These are phyloP conservation scores for Dendrolimus houi DNA, from an alignment of 2,888 invertebrate species.

Conservation along the genomic window DNA sequence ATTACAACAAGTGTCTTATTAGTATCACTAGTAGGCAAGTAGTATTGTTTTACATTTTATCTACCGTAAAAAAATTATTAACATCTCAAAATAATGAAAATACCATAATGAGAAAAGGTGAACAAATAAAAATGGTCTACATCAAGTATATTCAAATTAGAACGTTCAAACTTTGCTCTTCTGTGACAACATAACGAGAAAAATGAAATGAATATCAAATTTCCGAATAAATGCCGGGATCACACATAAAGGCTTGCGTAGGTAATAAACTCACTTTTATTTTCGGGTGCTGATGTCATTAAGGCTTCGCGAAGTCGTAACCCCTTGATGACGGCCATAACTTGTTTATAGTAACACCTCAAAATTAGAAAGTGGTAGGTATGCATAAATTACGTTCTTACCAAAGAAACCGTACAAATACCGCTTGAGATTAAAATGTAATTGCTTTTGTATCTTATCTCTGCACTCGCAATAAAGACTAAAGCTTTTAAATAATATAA, in stretches of 20 bases:
- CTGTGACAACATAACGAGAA: conserved; percentile 7
- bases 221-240: conserved; percentile 34
- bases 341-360: conserved; percentile 63
- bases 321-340: conserved; percentile 64
- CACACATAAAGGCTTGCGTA: conserved; percentile 41
- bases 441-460: conserved; percentile 25
- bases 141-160: conserved; percentile 3
- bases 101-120: background rate
- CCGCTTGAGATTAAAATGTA: conserved; percentile 30
- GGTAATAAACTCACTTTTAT: conserved; percentile 56
- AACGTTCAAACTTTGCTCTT: conserved; percentile 1
- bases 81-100: background rate
- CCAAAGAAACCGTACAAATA: conserved; percentile 29
- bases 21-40: no score
- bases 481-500: background rate
- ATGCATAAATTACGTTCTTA: conserved; percentile 36
- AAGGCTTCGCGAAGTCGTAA: conserved; percentile 56
- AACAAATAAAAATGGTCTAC: background rate
- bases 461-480: background rate
- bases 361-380: conserved; percentile 53
- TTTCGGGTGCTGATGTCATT: conserved; percentile 60
- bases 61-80: background rate
- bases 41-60: no score
- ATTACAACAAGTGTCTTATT: no score
- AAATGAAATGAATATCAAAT: conserved; percentile 22